These are phyloP conservation scores for Fabriciana adippe DNA, from an alignment of 2,888 invertebrate genomes.

Conservation along the genomic window DNA sequence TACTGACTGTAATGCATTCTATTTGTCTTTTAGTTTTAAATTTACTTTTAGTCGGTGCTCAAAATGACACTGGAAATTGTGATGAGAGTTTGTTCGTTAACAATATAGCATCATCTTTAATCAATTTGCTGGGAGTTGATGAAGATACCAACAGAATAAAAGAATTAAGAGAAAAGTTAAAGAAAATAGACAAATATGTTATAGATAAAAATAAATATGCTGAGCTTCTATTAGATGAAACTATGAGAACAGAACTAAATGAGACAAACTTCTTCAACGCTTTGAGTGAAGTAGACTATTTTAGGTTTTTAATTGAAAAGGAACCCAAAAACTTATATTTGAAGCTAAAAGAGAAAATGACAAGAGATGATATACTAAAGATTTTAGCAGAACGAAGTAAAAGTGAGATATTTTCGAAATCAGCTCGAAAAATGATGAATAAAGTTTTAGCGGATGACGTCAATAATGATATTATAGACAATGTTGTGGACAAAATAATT, in stretches of 20 bases:
- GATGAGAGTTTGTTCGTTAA: conserved; percentile 36
- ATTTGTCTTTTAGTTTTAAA: conserved; percentile 24
- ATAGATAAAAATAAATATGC: conserved; percentile 54
- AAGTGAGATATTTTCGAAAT: conserved; percentile 46
- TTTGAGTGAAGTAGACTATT: conserved; percentile 59
- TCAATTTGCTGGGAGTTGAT: conserved; percentile 43
- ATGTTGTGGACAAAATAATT: conserved; percentile 62
- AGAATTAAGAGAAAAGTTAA: conserved; percentile 59
- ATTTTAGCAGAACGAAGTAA: conserved; percentile 52
- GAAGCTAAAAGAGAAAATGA: conserved; percentile 68
- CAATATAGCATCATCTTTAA: conserved; percentile 47
- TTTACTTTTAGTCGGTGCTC: conserved; percentile 27
- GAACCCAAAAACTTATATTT: conserved; percentile 61
- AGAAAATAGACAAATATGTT: conserved; percentile 55
- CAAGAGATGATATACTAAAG: conserved; percentile 64
- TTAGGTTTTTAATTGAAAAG: conserved; percentile 48
- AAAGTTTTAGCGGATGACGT: conserved; percentile 40
- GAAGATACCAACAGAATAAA: conserved; percentile 48
- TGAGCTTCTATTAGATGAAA: conserved; percentile 52
- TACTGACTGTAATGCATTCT: conserved; percentile 15
- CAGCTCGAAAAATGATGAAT: conserved; percentile 58
- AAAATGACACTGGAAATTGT: conserved; percentile 31
- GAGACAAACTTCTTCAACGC: conserved; percentile 63
- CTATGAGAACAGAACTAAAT: conserved; percentile 52
- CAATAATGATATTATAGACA: conserved; percentile 45